Base-by-base conservation (phyloP, 2,797 vertebrate species). In the Margarornis squamiger region DNA sequence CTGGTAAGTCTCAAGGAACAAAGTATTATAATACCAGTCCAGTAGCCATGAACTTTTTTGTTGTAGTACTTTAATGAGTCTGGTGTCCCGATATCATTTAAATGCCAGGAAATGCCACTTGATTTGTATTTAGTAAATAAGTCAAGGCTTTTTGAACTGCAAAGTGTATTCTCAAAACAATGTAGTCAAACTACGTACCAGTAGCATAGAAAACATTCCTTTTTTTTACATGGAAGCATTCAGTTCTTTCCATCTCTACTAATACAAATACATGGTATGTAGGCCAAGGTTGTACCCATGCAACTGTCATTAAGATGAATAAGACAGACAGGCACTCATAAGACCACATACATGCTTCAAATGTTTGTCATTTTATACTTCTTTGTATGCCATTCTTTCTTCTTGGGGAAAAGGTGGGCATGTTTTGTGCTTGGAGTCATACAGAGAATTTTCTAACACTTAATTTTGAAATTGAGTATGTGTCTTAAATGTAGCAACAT, bases 1-100 rank as follows among this genome's bases (percentile, higher is more conserved):
- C 99, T 97, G 99, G 99, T 99, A 99, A 99, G 99, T 99, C 95
- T 96, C 96, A 97, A 95, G 93, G 94, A 97, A 43, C 85, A 45
- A 63, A 95, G 73, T 95, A 86, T 92, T 96, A 68, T 95, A 85
- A 90, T 92, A 93, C 39, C 74, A 93, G 86, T 87, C 75, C 92
- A 92, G 46, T 66, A 96, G 80, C 61, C 77, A 46, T 93, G 93
- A 94, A 90, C 93, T 93, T 84, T 75, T 91, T 92, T 93, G 88
- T 92, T 90, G 17, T 41, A 67, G 59, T 93, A 92, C 75, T 63
- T 94, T 86, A 84, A 81, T 22, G 70, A 81, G 36, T 88, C 62
- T 84, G 52, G 34, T 78, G 34, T 73, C 77, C 83, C 0, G 3
- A 75, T 95, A 65, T 48, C 65, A 83, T 91, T 95, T 91, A 80